These are phyloP conservation scores for Drosophila navojoa DNA, from an alignment of 1,140 invertebrate species.

Conservation along the genomic window DNA sequence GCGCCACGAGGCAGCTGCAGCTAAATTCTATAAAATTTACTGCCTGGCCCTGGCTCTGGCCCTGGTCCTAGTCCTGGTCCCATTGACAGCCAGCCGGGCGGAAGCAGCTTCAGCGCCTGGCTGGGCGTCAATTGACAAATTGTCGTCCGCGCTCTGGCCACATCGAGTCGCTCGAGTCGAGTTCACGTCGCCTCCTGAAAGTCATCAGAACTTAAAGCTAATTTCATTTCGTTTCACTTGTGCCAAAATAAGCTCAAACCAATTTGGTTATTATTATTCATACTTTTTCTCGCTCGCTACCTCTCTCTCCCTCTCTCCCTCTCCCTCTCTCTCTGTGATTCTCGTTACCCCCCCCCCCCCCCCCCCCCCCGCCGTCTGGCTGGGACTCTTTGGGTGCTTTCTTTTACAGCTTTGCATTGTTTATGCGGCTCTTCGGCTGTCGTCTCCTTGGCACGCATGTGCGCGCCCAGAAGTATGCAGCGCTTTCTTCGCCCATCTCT, in stretches of 20 bases:
- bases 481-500: slow-evolving; percentile 40
- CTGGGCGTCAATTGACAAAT: slow-evolving; percentile 78
- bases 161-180: neutral
- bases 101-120: slow-evolving; percentile 73
- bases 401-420: slow-evolving; percentile 27
- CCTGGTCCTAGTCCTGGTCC: neutral
- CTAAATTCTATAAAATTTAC: too few species aligned
- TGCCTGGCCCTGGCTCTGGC: too few species aligned
- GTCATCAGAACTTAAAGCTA: slow-evolving; percentile 66
- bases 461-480: slow-evolving; percentile 42
- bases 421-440: slow-evolving; percentile 28
- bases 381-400: slow-evolving; percentile 3
- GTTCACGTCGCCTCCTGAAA: slow-evolving; percentile 24
- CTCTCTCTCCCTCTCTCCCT: too few species aligned
- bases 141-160: slow-evolving; percentile 36
- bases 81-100: slow-evolving; percentile 68
- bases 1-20: too few species aligned
- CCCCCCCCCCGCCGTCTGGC: neutral
- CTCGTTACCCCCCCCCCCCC: too few species aligned
- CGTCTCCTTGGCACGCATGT: slow-evolving; percentile 31
- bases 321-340: neutral
- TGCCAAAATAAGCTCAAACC: slow-evolving; percentile 55
- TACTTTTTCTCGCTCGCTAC: slow-evolving; percentile 2
- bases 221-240: slow-evolving; percentile 77
- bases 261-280: slow-evolving; percentile 69